These are phyloP conservation scores for Ariopsis seemanni DNA, from an alignment of 2,113 vertebrate genomes.

Conservation along the genomic window DNA sequence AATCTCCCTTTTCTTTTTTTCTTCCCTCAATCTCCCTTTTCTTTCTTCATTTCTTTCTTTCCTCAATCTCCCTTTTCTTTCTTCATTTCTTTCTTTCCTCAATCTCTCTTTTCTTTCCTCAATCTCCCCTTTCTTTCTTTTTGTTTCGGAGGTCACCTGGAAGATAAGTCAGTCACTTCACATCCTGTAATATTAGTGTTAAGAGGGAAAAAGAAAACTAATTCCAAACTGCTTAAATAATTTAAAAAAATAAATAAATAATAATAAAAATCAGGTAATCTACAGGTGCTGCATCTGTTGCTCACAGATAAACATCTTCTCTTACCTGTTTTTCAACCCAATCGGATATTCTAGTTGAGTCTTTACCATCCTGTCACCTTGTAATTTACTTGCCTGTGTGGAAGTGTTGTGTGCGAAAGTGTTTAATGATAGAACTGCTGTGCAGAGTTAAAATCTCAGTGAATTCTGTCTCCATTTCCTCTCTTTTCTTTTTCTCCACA, in stretches of 20 bases:
- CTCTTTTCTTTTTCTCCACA: not conserved
- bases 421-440: not conserved
- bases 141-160: not conserved
- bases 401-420: not conserved
- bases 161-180: not conserved
- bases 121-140: too few species aligned
- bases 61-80: too few species aligned
- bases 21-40: not conserved
- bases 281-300: too few species aligned
- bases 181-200: not conserved
- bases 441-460: not conserved
- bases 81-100: too few species aligned
- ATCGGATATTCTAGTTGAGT: not conserved
- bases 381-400: not conserved
- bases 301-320: not conserved
- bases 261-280: not conserved
- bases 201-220: not conserved
- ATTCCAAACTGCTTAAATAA: not conserved
- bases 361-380: not conserved
- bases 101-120: too few species aligned
- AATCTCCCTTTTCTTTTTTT: not conserved
- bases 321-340: not conserved
- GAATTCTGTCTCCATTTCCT: not conserved
- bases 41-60: not conserved
- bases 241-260: not conserved